Evolutionary conservation across 2,113 vertebrate genomes (phyloP).

Genomic region (Sprattus sprattus): DNA sequence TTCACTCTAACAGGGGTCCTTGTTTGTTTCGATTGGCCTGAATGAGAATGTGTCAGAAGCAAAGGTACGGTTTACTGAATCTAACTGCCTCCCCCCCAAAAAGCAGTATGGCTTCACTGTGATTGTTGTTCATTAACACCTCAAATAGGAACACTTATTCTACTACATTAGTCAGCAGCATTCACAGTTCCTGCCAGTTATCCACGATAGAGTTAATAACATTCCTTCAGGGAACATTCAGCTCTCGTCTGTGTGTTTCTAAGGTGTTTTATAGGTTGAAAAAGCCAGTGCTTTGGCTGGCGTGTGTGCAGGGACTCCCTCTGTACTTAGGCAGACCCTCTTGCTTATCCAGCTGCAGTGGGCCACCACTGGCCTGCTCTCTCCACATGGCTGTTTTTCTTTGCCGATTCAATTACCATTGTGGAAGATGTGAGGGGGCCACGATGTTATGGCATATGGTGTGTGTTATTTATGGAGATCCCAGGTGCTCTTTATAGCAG

Average conservation of each 20-base stretch:
- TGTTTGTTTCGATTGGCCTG: conserved; percentile 46
- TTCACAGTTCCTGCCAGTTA: background rate
- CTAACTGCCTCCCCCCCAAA: background rate
- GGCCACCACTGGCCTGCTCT: background rate
- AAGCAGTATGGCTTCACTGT: background rate
- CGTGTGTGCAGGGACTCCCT: conserved; percentile 32
- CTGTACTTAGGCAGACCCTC: conserved; percentile 25
- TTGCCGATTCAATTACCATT: conserved; percentile 56
- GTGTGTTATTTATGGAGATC: conserved; percentile 57
- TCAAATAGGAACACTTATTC: background rate
- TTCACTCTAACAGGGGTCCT: conserved; percentile 49
- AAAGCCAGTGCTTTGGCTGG: conserved; percentile 5
- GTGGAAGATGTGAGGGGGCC: conserved; percentile 33
- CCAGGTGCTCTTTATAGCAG: conserved; percentile 45
- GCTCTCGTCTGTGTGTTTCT: background rate
- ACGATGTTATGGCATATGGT: conserved; percentile 47
- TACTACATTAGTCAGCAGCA: background rate
- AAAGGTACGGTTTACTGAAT: background rate
- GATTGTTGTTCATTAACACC: background rate
- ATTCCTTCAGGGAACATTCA: background rate
- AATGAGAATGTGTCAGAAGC: conserved; percentile 16
- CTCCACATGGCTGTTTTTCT: conserved; percentile 41
- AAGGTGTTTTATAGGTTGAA: background rate
- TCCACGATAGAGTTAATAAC: background rate
- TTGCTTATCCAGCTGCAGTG: conserved; percentile 78